Evolutionary conservation across 1,140 invertebrate species (phyloP).

Genomic region (Solen grandis): DNA sequence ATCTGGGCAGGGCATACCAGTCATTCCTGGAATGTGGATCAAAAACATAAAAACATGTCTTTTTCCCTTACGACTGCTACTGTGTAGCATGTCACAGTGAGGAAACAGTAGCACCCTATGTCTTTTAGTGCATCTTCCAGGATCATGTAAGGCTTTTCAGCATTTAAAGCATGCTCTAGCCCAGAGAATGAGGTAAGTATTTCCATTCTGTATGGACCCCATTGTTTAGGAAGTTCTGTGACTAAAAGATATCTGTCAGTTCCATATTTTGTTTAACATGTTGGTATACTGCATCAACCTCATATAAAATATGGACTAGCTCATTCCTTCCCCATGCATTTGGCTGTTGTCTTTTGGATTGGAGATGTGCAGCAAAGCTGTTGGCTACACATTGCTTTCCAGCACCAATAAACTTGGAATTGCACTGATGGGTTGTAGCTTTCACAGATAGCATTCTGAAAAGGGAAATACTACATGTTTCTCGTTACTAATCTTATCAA

Average conservation of each 20-base stretch:
- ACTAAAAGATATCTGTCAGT: neutral
- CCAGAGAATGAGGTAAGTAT: neutral
- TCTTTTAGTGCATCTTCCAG: neutral
- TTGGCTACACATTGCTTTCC: conserved; percentile 16
- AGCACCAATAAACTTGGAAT: conserved; percentile 8
- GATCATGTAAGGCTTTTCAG: conserved; percentile 1
- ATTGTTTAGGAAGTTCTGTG: conserved; percentile 5
- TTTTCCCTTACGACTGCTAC: neutral
- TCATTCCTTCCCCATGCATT: neutral
- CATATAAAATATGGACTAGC: neutral
- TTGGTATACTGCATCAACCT: conserved; percentile 1
- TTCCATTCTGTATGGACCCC: neutral
- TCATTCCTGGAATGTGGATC: conserved; percentile 14
- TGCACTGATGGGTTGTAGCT: conserved; percentile 9
- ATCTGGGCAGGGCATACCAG: no score
- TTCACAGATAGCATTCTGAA: no score
- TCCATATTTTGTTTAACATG: neutral
- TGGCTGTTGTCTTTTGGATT: neutral
- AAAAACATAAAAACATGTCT: conserved; percentile 1
- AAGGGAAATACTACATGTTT: no score
- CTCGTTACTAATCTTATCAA: no score
- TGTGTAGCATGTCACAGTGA: conserved; percentile 10
- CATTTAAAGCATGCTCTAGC: neutral
- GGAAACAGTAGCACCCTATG: neutral
- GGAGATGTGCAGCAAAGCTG: conserved; percentile 7